Evolutionary conservation across 2,113 vertebrate genomes (phyloP).

Genomic region (Vanacampus margaritifer): DNA sequence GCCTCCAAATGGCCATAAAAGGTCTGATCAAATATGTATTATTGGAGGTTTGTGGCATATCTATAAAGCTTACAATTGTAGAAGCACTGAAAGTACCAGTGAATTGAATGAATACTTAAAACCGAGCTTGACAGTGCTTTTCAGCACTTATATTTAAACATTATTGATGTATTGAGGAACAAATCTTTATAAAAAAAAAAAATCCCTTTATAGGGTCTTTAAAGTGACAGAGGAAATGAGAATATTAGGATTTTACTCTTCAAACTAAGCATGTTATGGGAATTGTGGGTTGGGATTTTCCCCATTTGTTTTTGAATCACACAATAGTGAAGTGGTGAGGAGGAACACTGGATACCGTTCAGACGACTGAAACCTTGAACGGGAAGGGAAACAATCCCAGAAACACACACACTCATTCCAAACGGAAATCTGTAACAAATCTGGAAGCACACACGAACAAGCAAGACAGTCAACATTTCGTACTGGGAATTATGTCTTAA

Average conservation of each 20-base stretch:
- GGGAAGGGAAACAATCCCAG: constrained; percentile 30
- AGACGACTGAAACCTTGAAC: constrained; percentile 55
- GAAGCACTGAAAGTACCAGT: background rate
- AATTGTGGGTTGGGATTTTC: constrained; percentile 43
- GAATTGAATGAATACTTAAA: background rate
- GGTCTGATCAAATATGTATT: background rate
- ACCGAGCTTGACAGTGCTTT: background rate
- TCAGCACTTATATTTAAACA: no score
- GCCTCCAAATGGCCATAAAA: constrained; percentile 11
- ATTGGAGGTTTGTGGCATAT: background rate
- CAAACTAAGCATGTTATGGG: constrained; percentile 34
- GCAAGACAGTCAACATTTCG: background rate
- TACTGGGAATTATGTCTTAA: constrained; percentile 21
- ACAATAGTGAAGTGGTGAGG: constrained; percentile 44
- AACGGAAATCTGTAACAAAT: constrained; percentile 1
- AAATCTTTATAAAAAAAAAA: no score
- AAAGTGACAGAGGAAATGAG: background rate
- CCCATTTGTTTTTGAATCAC: constrained; percentile 47
- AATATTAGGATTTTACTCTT: background rate
- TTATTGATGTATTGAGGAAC: no score
- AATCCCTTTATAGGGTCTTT: no score
- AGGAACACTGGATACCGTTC: constrained; percentile 46
- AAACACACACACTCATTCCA: constrained; percentile 10
- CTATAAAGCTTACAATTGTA: background rate
- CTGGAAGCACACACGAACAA: background rate